These are phyloP conservation scores for Sylvia borin DNA, from an alignment of 2,797 vertebrate genomes.

Conservation along the genomic window DNA sequence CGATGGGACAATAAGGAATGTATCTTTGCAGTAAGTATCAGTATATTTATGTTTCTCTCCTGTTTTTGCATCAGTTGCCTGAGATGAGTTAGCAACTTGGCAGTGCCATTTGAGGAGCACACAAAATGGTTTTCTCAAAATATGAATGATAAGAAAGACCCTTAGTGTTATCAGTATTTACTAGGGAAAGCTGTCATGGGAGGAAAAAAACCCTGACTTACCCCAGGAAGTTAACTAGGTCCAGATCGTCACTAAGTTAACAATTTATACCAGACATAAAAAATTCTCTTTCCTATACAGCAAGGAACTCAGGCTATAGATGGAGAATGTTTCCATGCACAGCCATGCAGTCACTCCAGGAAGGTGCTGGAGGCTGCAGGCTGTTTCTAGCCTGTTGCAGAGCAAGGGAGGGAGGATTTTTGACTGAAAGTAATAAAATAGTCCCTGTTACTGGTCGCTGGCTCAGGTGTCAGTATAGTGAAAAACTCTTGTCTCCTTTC, in stretches of 20 bases:
- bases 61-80: not conserved
- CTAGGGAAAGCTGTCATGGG: not conserved
- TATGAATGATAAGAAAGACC: not conserved
- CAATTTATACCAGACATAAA: not conserved
- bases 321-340: not conserved
- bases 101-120: not conserved
- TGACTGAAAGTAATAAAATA: not conserved
- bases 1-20: not conserved
- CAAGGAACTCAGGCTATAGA: not conserved
- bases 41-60: not conserved
- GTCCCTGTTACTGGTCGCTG: not conserved
- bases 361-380: not conserved
- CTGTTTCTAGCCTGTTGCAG: not conserved
- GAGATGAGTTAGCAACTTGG: not conserved
- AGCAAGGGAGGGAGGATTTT: not conserved
- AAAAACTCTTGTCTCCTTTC: not conserved
- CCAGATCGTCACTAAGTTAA: not conserved
- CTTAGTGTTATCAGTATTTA: not conserved
- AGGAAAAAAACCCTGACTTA: not conserved
- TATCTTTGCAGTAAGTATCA: not conserved
- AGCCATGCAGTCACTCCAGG: not conserved
- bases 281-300: not conserved
- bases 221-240: not conserved
- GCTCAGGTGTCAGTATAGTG: not conserved
- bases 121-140: conserved; percentile 8